Conservation (phyloP, 2,113 vertebrate species). For the Furnarius figulus region DNA sequence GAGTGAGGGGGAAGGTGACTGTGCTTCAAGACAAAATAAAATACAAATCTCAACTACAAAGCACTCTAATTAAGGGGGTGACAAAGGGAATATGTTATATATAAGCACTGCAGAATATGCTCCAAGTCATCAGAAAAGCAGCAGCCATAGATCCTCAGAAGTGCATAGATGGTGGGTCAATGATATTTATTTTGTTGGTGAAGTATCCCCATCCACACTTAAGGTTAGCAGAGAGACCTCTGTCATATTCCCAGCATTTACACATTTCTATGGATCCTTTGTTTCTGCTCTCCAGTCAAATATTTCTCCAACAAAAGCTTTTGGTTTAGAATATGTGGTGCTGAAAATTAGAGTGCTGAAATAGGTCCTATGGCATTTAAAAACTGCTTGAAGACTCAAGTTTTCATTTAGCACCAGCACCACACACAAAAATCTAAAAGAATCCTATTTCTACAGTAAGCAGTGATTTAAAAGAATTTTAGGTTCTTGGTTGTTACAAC, state of each 20-base stretch:
- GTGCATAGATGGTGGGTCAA: not conserved
- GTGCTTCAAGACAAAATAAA: not conserved
- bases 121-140: not conserved
- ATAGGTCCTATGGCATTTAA: not conserved
- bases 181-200: not conserved
- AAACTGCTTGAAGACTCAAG: not conserved
- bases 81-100: not conserved
- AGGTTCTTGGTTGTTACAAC: not conserved
- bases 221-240: not conserved
- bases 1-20: not conserved
- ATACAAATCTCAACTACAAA: not conserved
- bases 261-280: not conserved
- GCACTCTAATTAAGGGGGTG: not conserved
- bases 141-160: not conserved
- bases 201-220: not conserved
- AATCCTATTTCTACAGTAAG: not conserved
- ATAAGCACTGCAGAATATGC: not conserved
- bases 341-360: not conserved
- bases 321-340: not conserved
- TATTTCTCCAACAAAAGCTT: not conserved
- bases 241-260: not conserved
- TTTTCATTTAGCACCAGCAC: not conserved
- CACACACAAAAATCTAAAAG: not conserved
- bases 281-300: not conserved
- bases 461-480: not conserved